Evolutionary conservation across 64 coral and sea anemone species (phyloP), one percentile per base, ranked within the genome.

Genomic region (Porites lutea): DNA sequence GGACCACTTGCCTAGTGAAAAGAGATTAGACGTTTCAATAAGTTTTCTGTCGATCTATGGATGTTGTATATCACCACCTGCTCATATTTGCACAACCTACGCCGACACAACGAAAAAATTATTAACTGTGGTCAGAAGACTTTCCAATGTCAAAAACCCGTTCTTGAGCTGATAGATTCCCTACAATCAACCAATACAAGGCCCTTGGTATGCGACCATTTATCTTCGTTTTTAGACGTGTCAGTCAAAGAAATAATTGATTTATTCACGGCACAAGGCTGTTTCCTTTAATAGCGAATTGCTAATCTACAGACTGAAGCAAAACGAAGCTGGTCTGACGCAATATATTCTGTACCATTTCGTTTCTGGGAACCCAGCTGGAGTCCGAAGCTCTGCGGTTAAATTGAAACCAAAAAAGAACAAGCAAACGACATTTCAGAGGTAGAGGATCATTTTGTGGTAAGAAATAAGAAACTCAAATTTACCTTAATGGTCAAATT

Each of bases 171-270:
- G 54, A 65, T 65, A 19, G 4, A 65, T 65, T 3, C 4, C 13
- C 13, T 16, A 65, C 13, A 19, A 65, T 65, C 52, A 21, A 55
- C 75, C 75, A 78, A 78, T 78, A 52, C 18, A 19, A 19, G 62
- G n/a, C n/a, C 16, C 50, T 78, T 55, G n/a, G 27, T 21, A 55
- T 22, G 18, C 52, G 6, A 19, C n/a, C n/a, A 78, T 78, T 78
- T 7, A 57, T 54, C 10, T 12, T 57, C 50, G 4, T 16, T 78
- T 27, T 27, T 54, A 19, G 13, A 78, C 75, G 2, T 78, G 75
- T 78, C 52, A 78, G 19, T 48, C 62, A 65, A 65, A 65, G 11
- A 57, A 65, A 19, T 50, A 46, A 74, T 78, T 78, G 57, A 55
- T 78, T 57, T 78, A 9, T 53, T 52, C 11, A 7, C 1, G 54